Evolutionary conservation across 2,888 invertebrate genomes (phyloP).

Genomic region (Amphipoea oculea): DNA sequence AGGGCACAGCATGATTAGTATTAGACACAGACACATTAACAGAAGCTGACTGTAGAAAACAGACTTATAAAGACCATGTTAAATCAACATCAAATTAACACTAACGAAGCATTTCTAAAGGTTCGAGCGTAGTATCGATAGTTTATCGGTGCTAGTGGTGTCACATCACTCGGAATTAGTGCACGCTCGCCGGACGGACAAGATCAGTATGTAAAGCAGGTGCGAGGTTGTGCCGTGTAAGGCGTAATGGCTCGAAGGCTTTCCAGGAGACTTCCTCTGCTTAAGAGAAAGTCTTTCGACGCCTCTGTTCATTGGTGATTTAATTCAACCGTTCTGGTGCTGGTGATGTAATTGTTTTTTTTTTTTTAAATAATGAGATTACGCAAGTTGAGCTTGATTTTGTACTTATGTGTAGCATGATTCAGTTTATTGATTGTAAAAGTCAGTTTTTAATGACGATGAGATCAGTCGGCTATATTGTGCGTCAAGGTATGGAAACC

Average conservation of each 20-base stretch:
- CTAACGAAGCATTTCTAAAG: slow-evolving; percentile 43
- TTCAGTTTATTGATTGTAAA: slow-evolving; percentile 1
- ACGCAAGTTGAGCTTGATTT: slow-evolving; percentile 4
- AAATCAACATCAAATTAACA: slow-evolving; percentile 41
- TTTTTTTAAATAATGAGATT: slow-evolving; percentile 32
- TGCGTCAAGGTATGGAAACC: not conserved
- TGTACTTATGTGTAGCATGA: slow-evolving; percentile 20
- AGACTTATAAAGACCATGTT: slow-evolving; percentile 35
- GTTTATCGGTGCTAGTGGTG: slow-evolving; percentile 40
- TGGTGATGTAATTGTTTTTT: slow-evolving; percentile 54
- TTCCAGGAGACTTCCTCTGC: slow-evolving; percentile 78
- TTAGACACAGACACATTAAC: slow-evolving; percentile 7
- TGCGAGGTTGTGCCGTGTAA: slow-evolving; percentile 80
- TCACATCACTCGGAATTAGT: slow-evolving; percentile 86
- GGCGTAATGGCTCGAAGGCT: slow-evolving; percentile 81
- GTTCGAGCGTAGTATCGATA: slow-evolving; percentile 71
- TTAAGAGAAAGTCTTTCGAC: slow-evolving; percentile 80
- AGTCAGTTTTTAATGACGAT: not conserved
- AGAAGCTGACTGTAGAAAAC: slow-evolving; percentile 18
- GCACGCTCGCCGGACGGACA: slow-evolving; percentile 79
- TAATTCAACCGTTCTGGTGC: slow-evolving; percentile 33
- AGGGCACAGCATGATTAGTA: slow-evolving; percentile 3
- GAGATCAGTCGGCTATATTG: not conserved
- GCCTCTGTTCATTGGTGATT: slow-evolving; percentile 66
- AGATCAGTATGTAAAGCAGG: slow-evolving; percentile 88